Evolutionary conservation across 2,888 invertebrate species (phyloP).

Genomic region (Chromoteleia sp.): DNA sequence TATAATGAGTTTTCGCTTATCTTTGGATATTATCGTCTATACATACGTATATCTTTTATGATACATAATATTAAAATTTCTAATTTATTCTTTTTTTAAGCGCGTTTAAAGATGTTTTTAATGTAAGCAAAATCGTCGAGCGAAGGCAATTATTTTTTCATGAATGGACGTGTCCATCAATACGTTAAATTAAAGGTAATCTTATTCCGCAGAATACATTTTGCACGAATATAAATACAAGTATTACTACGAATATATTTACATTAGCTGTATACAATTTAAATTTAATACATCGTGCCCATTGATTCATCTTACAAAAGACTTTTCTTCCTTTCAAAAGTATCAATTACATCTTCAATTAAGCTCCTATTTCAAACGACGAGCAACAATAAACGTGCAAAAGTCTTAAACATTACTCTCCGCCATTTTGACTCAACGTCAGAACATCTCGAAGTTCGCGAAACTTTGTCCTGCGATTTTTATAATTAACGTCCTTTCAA

Average conservation of each 20-base stretch:
- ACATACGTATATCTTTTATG: background rate
- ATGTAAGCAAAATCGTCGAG: background rate
- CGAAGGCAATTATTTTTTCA: background rate
- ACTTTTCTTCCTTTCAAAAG: background rate
- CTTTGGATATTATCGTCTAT: conserved; percentile 12
- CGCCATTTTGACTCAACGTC: conserved; percentile 2
- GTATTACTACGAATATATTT: background rate
- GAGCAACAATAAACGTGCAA: background rate
- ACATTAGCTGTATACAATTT: background rate
- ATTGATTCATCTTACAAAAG: background rate
- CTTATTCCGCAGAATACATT: background rate
- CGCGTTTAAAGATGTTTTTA: background rate
- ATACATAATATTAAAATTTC: background rate
- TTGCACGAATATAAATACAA: background rate
- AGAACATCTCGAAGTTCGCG: background rate
- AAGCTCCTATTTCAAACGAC: background rate
- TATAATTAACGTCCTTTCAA: conserved; percentile 8
- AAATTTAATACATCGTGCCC: background rate
- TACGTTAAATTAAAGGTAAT: background rate
- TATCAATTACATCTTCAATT: background rate
- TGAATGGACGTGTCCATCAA: background rate
- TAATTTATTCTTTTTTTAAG: background rate
- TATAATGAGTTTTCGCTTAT: conserved; percentile 26
- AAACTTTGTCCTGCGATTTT: conserved; percentile 2
- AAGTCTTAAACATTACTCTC: background rate